These are phyloP conservation scores for Hydrozoanthus gracilis DNA, from an alignment of 92 coral and sea anemone genomes.

Conservation along the genomic window DNA sequence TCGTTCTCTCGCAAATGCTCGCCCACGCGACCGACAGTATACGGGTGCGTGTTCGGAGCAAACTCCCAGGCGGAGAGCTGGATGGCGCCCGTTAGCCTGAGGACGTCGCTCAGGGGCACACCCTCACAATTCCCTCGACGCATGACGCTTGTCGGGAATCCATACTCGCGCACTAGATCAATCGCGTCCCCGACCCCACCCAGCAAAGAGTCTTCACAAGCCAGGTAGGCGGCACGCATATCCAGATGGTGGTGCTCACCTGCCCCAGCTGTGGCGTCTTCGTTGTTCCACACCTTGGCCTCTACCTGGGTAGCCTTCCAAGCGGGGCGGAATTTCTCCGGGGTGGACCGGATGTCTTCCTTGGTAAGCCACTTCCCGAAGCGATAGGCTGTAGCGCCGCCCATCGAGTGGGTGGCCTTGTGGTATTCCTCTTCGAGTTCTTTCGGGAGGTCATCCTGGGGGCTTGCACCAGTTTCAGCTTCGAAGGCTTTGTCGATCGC, in stretches of 20 bases:
- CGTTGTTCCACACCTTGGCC: no score
- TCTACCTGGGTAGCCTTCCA: constrained; percentile 45
- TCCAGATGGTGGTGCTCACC: constrained; percentile 42
- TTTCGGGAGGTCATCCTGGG: constrained; percentile 12
- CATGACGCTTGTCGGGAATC: constrained; percentile 24
- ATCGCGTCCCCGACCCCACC: constrained; percentile 24
- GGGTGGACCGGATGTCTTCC: constrained; percentile 48
- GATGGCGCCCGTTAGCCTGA: background rate
- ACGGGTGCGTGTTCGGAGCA: background rate
- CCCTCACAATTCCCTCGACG: constrained; percentile 13
- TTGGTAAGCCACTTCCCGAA: constrained; percentile 34
- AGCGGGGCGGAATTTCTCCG: constrained; percentile 36
- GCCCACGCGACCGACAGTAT: constrained; percentile 1
- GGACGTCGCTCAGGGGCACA: constrained; percentile 26
- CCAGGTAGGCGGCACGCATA: constrained; percentile 31
- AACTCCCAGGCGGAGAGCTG: constrained; percentile 13
- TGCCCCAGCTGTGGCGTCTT: constrained; percentile 31
- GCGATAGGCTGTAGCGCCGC: constrained; percentile 40
- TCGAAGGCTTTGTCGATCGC: constrained; percentile 49
- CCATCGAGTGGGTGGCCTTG: constrained; percentile 53
- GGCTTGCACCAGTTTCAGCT: constrained; percentile 11
- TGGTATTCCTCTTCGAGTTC: constrained; percentile 44
- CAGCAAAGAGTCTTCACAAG: background rate
- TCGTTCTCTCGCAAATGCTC: constrained; percentile 26
- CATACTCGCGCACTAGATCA: constrained; percentile 28